These are phyloP conservation scores for Sebastes trivittatus DNA, from an alignment of 2,797 vertebrate genomes.

Conservation along the genomic window DNA sequence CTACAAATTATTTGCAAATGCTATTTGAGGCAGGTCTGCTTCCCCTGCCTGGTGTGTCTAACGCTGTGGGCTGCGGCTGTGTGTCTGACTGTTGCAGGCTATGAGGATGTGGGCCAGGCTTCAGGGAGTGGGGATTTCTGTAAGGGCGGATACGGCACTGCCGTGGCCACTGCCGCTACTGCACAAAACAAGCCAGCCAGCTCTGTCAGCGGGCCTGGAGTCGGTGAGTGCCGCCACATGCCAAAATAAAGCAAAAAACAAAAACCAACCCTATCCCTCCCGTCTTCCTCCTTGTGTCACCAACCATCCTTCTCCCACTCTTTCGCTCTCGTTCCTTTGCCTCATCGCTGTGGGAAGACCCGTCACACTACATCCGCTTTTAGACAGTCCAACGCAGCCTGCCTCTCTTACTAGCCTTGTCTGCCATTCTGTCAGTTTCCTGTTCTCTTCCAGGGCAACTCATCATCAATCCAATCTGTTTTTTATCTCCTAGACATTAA, in stretches of 20 bases:
- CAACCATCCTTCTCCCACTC: constrained; percentile 50
- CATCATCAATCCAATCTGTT: constrained; percentile 34
- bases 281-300: constrained; percentile 65
- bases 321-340: constrained; percentile 41
- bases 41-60: constrained; percentile 84
- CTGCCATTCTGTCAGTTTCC: constrained; percentile 36
- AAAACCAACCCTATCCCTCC: constrained; percentile 52
- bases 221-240: constrained; percentile 86
- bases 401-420: constrained; percentile 37
- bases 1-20: constrained; percentile 59
- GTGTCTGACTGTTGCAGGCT: constrained; percentile 91
- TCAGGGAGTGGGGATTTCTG: constrained; percentile 90
- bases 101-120: constrained; percentile 92
- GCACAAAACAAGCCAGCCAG: constrained; percentile 88
- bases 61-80: constrained; percentile 85
- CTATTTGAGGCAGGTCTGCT: constrained; percentile 64
- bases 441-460: constrained; percentile 49
- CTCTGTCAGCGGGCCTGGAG: constrained; percentile 88
- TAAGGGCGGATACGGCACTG: constrained; percentile 88
- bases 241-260: constrained; percentile 52
- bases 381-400: constrained; percentile 43
- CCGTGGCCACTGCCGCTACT: constrained; percentile 84
- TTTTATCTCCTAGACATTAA: background rate
- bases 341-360: constrained; percentile 56
- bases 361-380: constrained; percentile 8